Evolutionary conservation across 2,113 vertebrate genomes (phyloP), one percentile per base, ranked within the genome.

Genomic region (Brienomyrus brachyistius): DNA sequence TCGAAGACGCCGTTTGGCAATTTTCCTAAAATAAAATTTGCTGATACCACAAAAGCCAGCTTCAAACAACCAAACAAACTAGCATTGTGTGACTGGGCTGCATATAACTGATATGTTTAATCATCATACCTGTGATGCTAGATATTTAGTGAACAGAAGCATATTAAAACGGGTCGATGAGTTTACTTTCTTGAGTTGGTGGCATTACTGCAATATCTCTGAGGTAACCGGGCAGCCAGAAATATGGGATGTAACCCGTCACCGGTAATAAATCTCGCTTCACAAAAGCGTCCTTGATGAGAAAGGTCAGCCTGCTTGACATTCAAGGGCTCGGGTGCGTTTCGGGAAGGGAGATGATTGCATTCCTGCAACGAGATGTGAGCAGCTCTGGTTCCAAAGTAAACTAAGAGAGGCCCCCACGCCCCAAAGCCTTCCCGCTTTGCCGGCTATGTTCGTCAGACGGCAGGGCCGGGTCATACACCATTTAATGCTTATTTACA

Each of bases 241-340:
- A 88, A 83, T 40, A 90, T 80, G 56, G 48, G 48, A 77, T 84
- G 87, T 56, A 89, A 92, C 90, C 56, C 11, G 23, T 83, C 52
- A 85, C 83, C 48, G 52, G 45, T 54, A 91, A 91, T 86, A 84
- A 83, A 23, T 52, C 13, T 35, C 23, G 43, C 56, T 47, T 23
- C 83, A 92, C 91, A 93, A 92, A 92, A 82, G 70, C 47, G 66
- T 90, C 90, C 91, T 90, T 92, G 91, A 92, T 83, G 86, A 88
- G 82, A 83, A 54, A 83, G 11, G 89, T 43, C 50, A 59, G 74
- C 35, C 56, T 43, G 52, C 43, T 77, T 43, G 23, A 90, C 88
- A 90, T 35, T 10, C 52, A 13, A 88, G 82, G 40, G 77, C 40
- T 89, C 56, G 43, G 35, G 89, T 90, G 88, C 86, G 19, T 88